These are phyloP conservation scores for Crocuta crocuta DNA, from an alignment of 2,113 vertebrate species.

Conservation along the genomic window DNA sequence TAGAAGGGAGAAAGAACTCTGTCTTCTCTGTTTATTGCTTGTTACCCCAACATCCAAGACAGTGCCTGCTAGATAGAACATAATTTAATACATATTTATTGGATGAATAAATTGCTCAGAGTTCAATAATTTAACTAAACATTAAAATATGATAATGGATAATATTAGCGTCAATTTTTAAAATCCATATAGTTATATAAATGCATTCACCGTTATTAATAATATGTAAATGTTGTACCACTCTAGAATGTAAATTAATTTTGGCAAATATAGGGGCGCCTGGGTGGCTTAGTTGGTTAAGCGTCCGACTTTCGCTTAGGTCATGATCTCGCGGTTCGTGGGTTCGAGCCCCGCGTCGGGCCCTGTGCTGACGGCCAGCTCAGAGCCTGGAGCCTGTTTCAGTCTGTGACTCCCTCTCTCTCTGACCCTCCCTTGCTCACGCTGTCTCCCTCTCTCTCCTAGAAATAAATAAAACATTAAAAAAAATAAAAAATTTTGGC, in stretches of 20 bases:
- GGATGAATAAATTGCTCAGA: not conserved
- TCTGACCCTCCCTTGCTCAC: too few relatives aligned
- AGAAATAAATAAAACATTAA: too few relatives aligned
- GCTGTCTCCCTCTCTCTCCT: too few relatives aligned
- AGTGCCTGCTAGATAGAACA: not conserved
- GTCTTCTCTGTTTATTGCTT: not conserved
- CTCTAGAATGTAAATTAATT: not conserved
- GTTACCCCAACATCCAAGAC: not conserved
- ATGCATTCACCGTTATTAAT: not conserved
- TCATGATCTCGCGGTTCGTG: too few relatives aligned
- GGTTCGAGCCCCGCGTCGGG: too few relatives aligned
- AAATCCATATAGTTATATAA: not conserved
- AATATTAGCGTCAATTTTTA: not conserved
- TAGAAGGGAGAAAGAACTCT: too few relatives aligned
- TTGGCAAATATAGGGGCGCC: not conserved
- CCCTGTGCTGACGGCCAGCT: too few relatives aligned
- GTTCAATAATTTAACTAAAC: not conserved
- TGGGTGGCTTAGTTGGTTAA: too few relatives aligned
- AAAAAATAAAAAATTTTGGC: not conserved
- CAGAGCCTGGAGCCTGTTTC: too few relatives aligned
- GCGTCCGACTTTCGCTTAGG: too few relatives aligned
- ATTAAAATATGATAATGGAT: not conserved
- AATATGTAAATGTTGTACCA: not conserved
- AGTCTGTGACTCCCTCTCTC: too few relatives aligned
- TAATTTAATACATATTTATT: not conserved